Evolutionary conservation across 2,888 invertebrate species (phyloP).

Genomic region (Ernsta delagoae): DNA sequence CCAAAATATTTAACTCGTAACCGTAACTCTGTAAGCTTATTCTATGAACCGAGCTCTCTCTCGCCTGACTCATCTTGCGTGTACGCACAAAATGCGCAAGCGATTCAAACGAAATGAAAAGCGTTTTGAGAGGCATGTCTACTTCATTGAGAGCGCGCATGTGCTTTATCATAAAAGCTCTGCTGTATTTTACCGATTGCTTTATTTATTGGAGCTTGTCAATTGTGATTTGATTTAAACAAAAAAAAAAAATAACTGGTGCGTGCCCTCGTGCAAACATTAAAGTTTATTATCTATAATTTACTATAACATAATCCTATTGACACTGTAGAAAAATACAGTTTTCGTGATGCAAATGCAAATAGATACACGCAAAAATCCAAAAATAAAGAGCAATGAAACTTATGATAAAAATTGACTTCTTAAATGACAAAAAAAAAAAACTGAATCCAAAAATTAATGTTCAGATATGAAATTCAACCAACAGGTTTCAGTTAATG

Average conservation of each 20-base stretch:
- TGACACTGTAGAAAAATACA: background rate
- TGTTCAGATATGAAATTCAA: too few species aligned
- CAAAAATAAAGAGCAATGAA: too few species aligned
- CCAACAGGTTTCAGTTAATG: background rate
- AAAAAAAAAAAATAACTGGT: constrained; percentile 12
- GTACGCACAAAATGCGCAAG: constrained; percentile 58
- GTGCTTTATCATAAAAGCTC: constrained; percentile 70
- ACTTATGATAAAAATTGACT: too few species aligned
- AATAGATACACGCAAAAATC: background rate
- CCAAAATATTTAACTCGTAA: too few species aligned
- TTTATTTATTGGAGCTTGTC: constrained; percentile 68
- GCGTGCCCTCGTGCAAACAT: background rate
- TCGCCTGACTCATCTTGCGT: constrained; percentile 59
- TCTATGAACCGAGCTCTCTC: constrained; percentile 42
- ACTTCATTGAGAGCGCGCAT: constrained; percentile 67
- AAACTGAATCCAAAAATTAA: too few species aligned
- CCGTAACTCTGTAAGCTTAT: constrained; percentile 14
- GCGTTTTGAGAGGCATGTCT: constrained; percentile 75
- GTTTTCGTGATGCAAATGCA: background rate
- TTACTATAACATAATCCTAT: background rate
- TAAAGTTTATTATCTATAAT: background rate
- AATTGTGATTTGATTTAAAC: constrained; percentile 34
- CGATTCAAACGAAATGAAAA: constrained; percentile 81
- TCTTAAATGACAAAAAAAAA: too few species aligned
- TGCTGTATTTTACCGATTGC: constrained; percentile 68